These are phyloP conservation scores for Drosophila hydei DNA, from an alignment of 1,140 invertebrate species.

Conservation along the genomic window DNA sequence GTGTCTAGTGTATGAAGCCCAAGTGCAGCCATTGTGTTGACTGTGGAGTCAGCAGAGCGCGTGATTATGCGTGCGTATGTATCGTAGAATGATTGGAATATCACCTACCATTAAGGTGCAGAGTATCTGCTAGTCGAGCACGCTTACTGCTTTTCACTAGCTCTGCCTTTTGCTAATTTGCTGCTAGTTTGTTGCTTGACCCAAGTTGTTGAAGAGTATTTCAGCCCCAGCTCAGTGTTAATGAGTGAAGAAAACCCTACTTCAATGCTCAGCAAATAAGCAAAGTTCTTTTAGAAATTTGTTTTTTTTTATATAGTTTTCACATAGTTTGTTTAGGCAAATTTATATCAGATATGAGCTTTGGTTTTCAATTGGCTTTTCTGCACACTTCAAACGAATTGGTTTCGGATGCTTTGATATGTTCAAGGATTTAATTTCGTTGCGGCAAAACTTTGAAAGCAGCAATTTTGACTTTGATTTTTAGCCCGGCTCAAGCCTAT, in stretches of 20 bases:
- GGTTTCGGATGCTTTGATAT: background rate
- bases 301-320: conserved; percentile 1
- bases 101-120: no score
- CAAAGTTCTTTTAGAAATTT: background rate
- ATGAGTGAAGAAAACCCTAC: conserved; percentile 47
- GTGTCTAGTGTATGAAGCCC: no score
- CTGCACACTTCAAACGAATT: background rate
- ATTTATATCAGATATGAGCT: conserved; percentile 11
- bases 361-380: conserved; percentile 1
- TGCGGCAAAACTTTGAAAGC: background rate
- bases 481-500: no score
- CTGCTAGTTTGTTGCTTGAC: conserved; percentile 70
- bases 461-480: no score
- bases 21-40: no score
- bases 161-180: conserved; percentile 43
- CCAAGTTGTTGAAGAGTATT: conserved; percentile 59
- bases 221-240: conserved; percentile 53
- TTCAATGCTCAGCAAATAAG: conserved; percentile 31
- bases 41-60: no score
- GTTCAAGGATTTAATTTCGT: background rate
- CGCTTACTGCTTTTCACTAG: background rate
- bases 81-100: no score
- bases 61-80: no score
- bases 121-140: no score
- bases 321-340: conserved; percentile 8